Conservation (phyloP, 2,113 vertebrate species). For the Epinephelus moara region DNA sequence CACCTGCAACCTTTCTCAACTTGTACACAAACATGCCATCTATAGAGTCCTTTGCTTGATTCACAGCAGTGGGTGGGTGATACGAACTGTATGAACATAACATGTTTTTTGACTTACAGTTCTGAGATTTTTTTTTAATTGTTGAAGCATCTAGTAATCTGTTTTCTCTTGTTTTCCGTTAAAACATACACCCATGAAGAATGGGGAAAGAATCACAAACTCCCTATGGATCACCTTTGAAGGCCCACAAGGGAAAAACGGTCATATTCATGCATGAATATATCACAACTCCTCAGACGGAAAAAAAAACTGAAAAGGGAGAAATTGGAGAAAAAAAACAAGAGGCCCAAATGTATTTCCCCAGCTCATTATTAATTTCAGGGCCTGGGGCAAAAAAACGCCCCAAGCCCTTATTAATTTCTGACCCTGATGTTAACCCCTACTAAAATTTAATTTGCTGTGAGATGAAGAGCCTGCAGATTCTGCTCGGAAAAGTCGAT, state of each 20-base stretch:
- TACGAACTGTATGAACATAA: not conserved
- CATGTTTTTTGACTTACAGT: no score
- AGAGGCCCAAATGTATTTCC: not conserved
- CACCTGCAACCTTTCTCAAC: not conserved
- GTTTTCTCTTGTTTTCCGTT: not conserved
- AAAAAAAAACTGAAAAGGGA: not conserved
- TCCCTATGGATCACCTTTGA: not conserved
- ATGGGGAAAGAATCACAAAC: not conserved
- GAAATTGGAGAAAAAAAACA: not conserved
- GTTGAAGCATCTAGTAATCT: no score
- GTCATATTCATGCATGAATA: constrained; percentile 7
- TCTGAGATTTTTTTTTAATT: no score
- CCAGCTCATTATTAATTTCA: constrained; percentile 35
- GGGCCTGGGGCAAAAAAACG: not conserved
- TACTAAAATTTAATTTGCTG: constrained; percentile 30
- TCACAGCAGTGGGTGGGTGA: not conserved
- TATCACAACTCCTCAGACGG: not conserved
- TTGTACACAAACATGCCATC: not conserved
- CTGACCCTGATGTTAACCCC: constrained; percentile 36
- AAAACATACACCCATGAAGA: not conserved
- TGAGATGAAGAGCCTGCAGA: constrained; percentile 8
- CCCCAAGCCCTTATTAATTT: constrained; percentile 23
- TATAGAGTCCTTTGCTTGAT: not conserved
- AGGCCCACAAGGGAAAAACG: not conserved
- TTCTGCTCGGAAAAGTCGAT: not conserved